Percentiles rank a stretch among this genome's conserved stretches.
These are phyloP conservation scores for Eubucco bourcierii DNA, from an alignment of 2,113 vertebrate genomes.

Conservation along the genomic window DNA sequence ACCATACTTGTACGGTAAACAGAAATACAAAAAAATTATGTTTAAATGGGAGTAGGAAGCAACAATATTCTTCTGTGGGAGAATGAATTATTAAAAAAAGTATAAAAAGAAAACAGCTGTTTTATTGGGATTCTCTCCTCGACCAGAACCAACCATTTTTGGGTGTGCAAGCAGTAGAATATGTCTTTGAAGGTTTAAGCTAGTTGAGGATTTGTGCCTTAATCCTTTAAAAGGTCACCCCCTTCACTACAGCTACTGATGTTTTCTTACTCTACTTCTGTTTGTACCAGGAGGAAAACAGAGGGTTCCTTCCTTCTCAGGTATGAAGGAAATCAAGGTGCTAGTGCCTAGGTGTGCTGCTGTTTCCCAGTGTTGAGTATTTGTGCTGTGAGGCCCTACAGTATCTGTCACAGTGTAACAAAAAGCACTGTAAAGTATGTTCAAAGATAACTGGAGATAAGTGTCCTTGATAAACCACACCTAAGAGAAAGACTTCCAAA, in stretches of 20 bases:
- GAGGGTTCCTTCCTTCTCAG: background rate
- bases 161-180: background rate
- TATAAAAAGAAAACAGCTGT: background rate
- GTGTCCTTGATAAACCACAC: background rate
- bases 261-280: background rate
- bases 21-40: background rate
- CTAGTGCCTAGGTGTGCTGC: background rate
- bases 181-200: background rate
- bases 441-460: background rate
- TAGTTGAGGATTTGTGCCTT: background rate
- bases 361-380: background rate
- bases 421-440: background rate
- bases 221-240: background rate
- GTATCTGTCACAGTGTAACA: background rate
- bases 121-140: background rate
- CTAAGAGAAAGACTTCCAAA: background rate
- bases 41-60: background rate
- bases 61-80: background rate
- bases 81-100: background rate
- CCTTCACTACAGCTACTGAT: background rate
- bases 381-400: background rate
- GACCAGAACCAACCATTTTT: background rate
- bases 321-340: background rate
- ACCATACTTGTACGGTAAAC: background rate
- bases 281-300: background rate